Conservation (phyloP, 1,140 invertebrate genomes). For the Patella vulgata region DNA sequence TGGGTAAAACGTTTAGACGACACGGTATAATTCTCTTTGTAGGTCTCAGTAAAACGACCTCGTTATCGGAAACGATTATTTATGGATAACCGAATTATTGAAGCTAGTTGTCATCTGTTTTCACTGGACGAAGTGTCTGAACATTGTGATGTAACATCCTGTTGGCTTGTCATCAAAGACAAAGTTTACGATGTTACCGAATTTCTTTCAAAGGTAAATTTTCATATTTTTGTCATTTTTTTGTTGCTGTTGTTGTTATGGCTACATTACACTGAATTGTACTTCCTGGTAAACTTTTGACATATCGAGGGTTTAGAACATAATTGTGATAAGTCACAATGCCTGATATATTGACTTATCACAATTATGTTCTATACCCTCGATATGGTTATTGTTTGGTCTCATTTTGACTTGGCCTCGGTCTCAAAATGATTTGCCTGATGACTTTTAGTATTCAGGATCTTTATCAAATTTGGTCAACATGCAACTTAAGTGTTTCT, state of each 20-base stretch:
- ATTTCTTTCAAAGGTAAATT: conserved; percentile 56
- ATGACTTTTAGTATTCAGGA: no score
- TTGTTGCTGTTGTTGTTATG: neutral
- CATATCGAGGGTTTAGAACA: neutral
- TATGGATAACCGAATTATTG: no score
- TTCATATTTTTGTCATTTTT: neutral
- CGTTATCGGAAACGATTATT: no score
- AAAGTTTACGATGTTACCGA: conserved; percentile 58
- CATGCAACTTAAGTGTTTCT: no score
- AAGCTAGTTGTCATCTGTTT: no score
- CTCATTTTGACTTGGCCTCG: neutral
- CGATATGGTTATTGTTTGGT: neutral
- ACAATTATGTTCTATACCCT: neutral
- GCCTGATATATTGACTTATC: no score
- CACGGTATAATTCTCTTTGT: no score
- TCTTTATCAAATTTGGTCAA: no score
- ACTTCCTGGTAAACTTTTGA: neutral
- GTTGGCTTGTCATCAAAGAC: conserved; percentile 56
- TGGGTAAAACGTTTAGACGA: no score
- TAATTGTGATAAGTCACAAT: no score
- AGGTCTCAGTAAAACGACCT: no score
- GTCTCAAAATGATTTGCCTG: neutral
- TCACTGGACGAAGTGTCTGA: conserved; percentile 43
- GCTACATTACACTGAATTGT: neutral
- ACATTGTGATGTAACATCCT: conserved; percentile 47